phyloP scores from a whole-genome alignment of 2,888 invertebrate species.

The Rapana venosa region DNA sequence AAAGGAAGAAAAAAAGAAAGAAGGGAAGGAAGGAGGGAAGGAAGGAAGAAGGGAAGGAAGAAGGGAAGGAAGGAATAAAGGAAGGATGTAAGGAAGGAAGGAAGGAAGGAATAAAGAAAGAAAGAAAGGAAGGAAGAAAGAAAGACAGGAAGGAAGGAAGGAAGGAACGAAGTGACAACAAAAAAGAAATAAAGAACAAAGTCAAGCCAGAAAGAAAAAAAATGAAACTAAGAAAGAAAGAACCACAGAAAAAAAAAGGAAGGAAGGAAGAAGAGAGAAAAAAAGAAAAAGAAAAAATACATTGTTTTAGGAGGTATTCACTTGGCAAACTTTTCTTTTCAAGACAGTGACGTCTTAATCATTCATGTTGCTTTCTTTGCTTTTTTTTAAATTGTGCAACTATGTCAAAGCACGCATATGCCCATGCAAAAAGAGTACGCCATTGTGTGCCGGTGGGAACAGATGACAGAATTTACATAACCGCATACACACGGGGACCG shows the following conservation, averaged over 20 bases:
- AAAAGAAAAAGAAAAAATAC: neutral
- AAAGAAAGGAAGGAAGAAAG: conserved; percentile 7
- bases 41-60: conserved; percentile 7
- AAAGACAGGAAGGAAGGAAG: neutral
- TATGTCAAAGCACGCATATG: too few species aligned
- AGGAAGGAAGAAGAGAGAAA: too few species aligned
- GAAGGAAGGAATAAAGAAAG: neutral
- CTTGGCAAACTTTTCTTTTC: too few species aligned
- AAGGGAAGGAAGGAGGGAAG: neutral
- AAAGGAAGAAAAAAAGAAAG: neutral
- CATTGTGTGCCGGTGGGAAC: too few species aligned
- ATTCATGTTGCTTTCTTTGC: too few species aligned
- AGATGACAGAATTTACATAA: too few species aligned
- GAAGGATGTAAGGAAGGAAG: neutral
- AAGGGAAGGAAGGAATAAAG: too few species aligned
- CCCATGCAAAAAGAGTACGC: too few species aligned
- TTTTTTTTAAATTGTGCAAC: too few species aligned
- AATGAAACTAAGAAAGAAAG: neutral
- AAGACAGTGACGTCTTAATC: too few species aligned
- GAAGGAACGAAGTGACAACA: neutral
- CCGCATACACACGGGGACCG: too few species aligned
- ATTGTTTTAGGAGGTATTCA: too few species aligned
- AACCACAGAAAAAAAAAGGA: neutral
- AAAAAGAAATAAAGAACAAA: neutral
- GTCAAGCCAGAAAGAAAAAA: neutral